Evolutionary conservation across 2,888 invertebrate species (phyloP), one percentile per base, ranked within the genome.

Genomic region (Rotaria macrura): DNA sequence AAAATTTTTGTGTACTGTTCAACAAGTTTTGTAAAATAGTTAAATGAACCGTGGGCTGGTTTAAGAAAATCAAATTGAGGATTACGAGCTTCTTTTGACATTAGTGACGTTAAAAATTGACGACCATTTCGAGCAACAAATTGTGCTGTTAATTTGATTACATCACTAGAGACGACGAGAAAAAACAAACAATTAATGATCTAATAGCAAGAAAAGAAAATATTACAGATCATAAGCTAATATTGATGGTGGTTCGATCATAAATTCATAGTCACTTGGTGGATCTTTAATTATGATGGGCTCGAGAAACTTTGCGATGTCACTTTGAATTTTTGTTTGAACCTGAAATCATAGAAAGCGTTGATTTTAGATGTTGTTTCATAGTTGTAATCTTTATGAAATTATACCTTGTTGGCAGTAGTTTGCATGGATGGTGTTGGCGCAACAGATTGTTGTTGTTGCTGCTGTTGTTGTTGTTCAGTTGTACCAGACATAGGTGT

Each of bases 111-210:
- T 34, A 99, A 92, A 91, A 99, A 99, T 90, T 97, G 96, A 0
- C 98, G 93, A 0, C 99, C 99, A 91, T 99, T 99, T 89, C 98
- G 93, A 0, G 99, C 99, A 0, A 98, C 98, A 92, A 99, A 99
- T 91, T 99, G 96, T 0, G 99, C 99, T 0, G 99, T 99, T 43
- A 99, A 91, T 89, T 97, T 97, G 0, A 99, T 97, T 87, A 99
- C 95, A 91, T 99, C 99, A 38, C 79, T 79, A 79, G 12, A 79
- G n/a, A n/a, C n/a, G n/a, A n/a, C n/a, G n/a, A n/a, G n/a, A n/a
- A n/a, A n/a, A n/a, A n/a, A n/a, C n/a, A n/a, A 65, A 34, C 17
- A 79, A 25, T 43, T 34, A 55, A 20, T 29, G n/a, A 34, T 20
- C 23, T 5, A 25, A 20, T 23, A 29, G 83, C 40, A 29, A 74